Base-by-base conservation (phyloP, 2,113 vertebrate species). In the Stomatorhinus ivindoensis region DNA sequence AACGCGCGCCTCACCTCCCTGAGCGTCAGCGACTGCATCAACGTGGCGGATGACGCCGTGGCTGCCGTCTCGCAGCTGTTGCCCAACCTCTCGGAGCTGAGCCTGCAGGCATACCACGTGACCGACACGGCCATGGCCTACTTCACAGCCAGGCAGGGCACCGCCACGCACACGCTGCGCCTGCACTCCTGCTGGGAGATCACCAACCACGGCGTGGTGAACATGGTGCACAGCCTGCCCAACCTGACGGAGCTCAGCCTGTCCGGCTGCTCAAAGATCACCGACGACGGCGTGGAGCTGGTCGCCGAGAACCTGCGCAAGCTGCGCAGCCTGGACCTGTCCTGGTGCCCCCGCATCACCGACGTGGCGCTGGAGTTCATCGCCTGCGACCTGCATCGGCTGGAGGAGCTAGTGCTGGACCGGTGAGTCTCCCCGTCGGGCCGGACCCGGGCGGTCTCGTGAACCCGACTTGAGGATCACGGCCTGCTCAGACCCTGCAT, bases 101-200 rank as follows among this genome's bases (percentile, higher is more conserved):
- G 97, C 94, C 96, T 99, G 88, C 98, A 99, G 93, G 98, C 98
- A 89, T 99, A 99, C 92, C 98, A 99, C 0, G 98, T 99, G 92
- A 99, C 98, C 0, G 98, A 99, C 96, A 99, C 98, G 0, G 98
- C 98, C 0, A 97, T 99, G 94, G 98, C 98, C 92, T 99, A 99
- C 94, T 99, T 99, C 94, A 99, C 98, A 0, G 98, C 98, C 90
- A 99, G 99, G 92, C 98, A 99, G 95, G 98, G 98, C 89, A 98
- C 98, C 94, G 99, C 98, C 94, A 99, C 98, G 19, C 98, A 98
- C 95, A 99, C 98, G 0, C 96, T 99, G 87, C 97, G 98, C 89
- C 97, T 99, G 89, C 98, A 98, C 94, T 99, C 98, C 88, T 99
- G 98, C 95, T 99, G 98, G 98, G 98, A 99, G 95, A 99, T 99